phyloP scores from a whole-genome alignment of 2,888 invertebrate species.

The Chelonus formosanus region DNA sequence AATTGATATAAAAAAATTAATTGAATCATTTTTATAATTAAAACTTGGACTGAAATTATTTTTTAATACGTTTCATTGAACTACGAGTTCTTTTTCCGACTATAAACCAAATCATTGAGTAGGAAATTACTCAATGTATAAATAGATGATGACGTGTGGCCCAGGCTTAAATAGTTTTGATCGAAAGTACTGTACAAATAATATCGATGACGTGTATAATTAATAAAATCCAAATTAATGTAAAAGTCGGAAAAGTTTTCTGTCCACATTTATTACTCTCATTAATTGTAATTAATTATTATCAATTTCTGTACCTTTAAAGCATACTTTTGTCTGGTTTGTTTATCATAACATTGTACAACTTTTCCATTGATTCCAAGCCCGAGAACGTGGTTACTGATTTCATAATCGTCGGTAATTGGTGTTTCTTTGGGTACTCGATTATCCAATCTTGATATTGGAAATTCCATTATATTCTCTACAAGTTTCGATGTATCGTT shows the following conservation, averaged over 20 bases:
- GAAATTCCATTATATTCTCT: conserved; percentile 49
- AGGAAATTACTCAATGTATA: conserved; percentile 55
- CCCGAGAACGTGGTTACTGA: conserved; percentile 92
- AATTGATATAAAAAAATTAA: too few relatives aligned
- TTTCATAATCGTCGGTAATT: conserved; percentile 90
- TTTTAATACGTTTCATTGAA: conserved; percentile 27
- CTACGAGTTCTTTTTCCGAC: conserved; percentile 24
- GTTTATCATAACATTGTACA: conserved; percentile 87
- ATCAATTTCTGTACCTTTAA: conserved; percentile 77
- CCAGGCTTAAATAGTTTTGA: conserved; percentile 38
- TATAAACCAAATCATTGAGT: conserved; percentile 46
- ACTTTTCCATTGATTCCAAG: conserved; percentile 99
- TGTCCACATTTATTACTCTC: not conserved
- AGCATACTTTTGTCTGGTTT: conserved; percentile 83
- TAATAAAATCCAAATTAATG: not conserved
- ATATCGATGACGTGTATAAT: conserved; percentile 17
- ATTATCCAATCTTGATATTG: conserved; percentile 52
- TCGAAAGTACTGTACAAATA: conserved; percentile 9
- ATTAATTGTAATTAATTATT: conserved; percentile 19
- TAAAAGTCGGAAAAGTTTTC: not conserved
- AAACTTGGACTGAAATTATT: conserved; percentile 2
- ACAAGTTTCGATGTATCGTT: conserved; percentile 32
- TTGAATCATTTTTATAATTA: too few relatives aligned
- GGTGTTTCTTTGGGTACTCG: conserved; percentile 78
- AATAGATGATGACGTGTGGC: conserved; percentile 56